Evolutionary conservation across 2,797 vertebrate genomes (phyloP), one percentile per base, ranked within the genome.

Genomic region (Arrhamphus sclerolepis): DNA sequence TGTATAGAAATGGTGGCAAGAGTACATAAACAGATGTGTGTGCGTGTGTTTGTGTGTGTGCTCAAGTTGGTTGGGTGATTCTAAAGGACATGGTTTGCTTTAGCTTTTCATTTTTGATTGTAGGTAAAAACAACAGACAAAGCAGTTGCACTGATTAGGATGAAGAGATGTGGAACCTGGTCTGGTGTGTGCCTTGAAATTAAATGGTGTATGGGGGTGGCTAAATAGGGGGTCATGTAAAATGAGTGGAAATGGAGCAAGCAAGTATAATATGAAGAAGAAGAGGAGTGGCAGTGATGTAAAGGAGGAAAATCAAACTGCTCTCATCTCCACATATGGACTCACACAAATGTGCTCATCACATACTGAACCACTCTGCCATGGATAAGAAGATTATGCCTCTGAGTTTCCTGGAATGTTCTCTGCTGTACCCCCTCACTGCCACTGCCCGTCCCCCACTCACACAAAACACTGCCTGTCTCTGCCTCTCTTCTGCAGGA

Each of bases 341-440:
- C 40, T 26, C 1, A 24, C 62, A 19, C 10, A 54, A 63, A 64
- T 52, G 31, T 28, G 51, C 56, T 76, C 76, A 71, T 81, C 77
- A 70, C 81, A 72, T 80, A 76, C 38, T 74, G 56, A 73, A 85
- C 75, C 88, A 90, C 83, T 90, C 85, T 88, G 88, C 81, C 73
- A 76, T 73, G 84, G 87, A 87, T 91, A 90, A 93, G 87, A 81
- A 89, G 91, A 92, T 92, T 93, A 92, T 82, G 78, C 79, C 66
- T 80, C 66, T 69, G 86, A 86, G 84, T 89, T 91, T 90, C 80
- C 87, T 89, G 86, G 87, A 89, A 90, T 78, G 72, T 86, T 86
- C 77, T 83, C 78, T 70, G 75, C 77, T 75, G 70, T 76, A 75
- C 58, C 82, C 78, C 80, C 58, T 63, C 73, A 72, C 68, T 68